phyloP scores from a whole-genome alignment of 2,797 vertebrate species.

The Pelochelys cantorii region DNA sequence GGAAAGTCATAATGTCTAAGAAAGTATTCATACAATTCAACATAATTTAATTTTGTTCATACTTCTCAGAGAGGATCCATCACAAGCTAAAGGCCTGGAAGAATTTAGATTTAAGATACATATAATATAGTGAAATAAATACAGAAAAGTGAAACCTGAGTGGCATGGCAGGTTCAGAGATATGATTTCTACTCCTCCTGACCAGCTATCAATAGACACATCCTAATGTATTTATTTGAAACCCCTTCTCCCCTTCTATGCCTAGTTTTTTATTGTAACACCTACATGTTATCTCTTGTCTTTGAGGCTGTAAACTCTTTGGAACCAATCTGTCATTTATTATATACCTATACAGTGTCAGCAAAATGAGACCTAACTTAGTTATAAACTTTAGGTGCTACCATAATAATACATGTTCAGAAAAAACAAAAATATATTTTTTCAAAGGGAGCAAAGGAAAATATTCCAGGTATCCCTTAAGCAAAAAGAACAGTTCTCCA shows the following conservation, averaged over 20 bases:
- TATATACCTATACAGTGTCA: background rate
- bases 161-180: conserved; percentile 24
- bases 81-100: background rate
- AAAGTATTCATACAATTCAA: background rate
- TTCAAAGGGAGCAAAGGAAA: background rate
- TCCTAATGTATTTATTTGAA: background rate
- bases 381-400: background rate
- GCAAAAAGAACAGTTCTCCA: background rate
- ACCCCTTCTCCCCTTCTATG: background rate
- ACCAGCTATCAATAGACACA: background rate
- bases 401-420: background rate
- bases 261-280: background rate
- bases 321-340: background rate
- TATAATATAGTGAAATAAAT: background rate
- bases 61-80: background rate
- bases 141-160: background rate
- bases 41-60: background rate
- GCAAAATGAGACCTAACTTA: background rate
- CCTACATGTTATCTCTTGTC: background rate
- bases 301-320: background rate
- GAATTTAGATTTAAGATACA: conserved; percentile 1
- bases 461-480: background rate
- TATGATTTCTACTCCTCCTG: background rate
- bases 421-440: background rate
- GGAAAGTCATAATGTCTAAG: background rate